These are phyloP conservation scores for Chlorospingus flavigularis DNA, from an alignment of 2,797 vertebrate species.

Conservation along the genomic window DNA sequence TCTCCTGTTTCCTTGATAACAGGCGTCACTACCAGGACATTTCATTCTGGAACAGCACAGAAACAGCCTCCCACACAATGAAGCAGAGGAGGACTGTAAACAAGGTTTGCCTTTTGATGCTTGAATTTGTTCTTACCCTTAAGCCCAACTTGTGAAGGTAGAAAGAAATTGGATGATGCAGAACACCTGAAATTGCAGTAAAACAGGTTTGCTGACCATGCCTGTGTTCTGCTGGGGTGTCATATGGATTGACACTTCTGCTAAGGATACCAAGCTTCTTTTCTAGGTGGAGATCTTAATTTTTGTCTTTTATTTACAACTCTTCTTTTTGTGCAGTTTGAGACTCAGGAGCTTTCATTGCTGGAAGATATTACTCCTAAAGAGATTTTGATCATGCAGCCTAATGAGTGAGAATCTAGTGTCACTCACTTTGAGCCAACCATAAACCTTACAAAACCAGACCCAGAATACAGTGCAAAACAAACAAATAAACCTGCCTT, in stretches of 20 bases:
- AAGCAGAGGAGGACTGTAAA: not conserved
- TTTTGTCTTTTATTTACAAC: not conserved
- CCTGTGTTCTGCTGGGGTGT: not conserved
- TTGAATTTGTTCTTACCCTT: not conserved
- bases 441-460: not conserved
- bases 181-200: not conserved
- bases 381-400: not conserved
- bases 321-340: not conserved
- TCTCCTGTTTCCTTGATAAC: conserved; percentile 4
- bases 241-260: not conserved
- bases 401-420: not conserved
- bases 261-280: not conserved
- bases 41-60: conserved; percentile 7
- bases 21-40: conserved; percentile 8
- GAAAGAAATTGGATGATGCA: not conserved
- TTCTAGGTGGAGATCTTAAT: not conserved
- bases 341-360: not conserved
- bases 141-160: not conserved
- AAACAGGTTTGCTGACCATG: not conserved
- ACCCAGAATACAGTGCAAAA: not conserved
- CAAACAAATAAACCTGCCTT: not conserved
- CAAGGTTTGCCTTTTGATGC: not conserved
- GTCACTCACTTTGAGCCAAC: not conserved
- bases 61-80: not conserved
- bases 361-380: not conserved